phyloP scores from a whole-genome alignment of 92 coral and sea anemone species.

The Parazoanthus swiftii region DNA sequence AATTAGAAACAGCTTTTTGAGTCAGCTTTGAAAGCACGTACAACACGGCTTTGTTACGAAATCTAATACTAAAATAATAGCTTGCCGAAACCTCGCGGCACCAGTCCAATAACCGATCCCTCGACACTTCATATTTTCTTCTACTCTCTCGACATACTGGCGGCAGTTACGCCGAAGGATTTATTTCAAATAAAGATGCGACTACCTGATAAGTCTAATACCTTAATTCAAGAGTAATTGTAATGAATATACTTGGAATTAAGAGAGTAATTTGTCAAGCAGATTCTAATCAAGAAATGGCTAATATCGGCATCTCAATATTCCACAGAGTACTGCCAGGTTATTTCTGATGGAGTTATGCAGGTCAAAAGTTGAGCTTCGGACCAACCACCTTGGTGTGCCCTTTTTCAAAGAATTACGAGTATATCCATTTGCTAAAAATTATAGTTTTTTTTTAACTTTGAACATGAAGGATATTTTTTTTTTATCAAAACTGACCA shows the following conservation, averaged over 20 bases:
- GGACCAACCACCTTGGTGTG: too few species aligned
- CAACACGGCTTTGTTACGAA: neutral
- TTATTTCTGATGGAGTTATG: too few species aligned
- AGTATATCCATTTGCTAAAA: too few species aligned
- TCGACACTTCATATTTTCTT: conserved; percentile 25
- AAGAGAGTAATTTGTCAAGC: conserved; percentile 35
- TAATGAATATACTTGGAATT: conserved; percentile 23
- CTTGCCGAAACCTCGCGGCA: conserved; percentile 13
- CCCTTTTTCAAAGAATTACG: too few species aligned
- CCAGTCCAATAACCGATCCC: conserved; percentile 15
- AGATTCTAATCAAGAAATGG: conserved; percentile 28
- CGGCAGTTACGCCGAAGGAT: conserved; percentile 43
- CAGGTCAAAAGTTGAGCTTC: too few species aligned
- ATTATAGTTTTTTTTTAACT: too few species aligned
- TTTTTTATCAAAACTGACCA: too few species aligned
- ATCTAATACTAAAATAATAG: conserved; percentile 19
- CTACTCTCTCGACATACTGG: conserved; percentile 27
- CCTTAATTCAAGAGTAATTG: conserved; percentile 52
- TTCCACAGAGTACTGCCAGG: neutral
- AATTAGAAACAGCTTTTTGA: conserved; percentile 29
- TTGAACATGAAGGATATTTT: too few species aligned
- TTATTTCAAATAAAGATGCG: conserved; percentile 69
- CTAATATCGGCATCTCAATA: neutral
- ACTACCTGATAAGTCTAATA: conserved; percentile 55
- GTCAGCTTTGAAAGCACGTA: neutral